Evolutionary conservation across 2,888 invertebrate species (phyloP), one percentile per base, ranked within the genome.

Genomic region (Epirrita christyi): DNA sequence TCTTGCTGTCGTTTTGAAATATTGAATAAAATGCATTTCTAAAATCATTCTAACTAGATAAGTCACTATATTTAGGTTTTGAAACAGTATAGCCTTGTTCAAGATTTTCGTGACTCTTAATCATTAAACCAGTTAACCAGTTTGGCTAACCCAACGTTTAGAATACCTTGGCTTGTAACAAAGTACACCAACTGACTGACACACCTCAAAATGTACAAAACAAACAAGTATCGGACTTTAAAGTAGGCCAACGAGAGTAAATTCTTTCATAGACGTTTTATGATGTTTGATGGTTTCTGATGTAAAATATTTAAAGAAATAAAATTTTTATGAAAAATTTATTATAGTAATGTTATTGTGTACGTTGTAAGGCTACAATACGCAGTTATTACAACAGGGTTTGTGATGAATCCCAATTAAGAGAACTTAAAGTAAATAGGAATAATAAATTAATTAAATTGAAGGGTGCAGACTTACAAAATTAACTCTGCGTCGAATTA

Each of bases 191-290:
- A n/a, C 21, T 4, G 4, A 46, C 42, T 11, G 43, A 46, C 54
- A 59, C 59, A 55, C 54, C 51, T 59, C 41, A 41, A 55, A 42
- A 47, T 51, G 34, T 47, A 36, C 14, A 53, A 49, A 52, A 49
- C 14, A 40, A 60, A 55, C 46, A 48, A 49, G 53, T 56, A 63
- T 58, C 52, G 49, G 49, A 42, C 49, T 53, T 59, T 58, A 28
- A 47, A 52, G 49, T 62, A 57, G 63, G 59, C 44, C 49, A 58
- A 27, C 32, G 27, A 49, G 40, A 32, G 40, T 45, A 13, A 49
- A 48, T 41, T 38, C 10, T 59, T 53, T 9, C 42, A 21, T 15
- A 28, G 28, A 42, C 10, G 10, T 21, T 43, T 49, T 34, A 14
- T 14, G 6, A 38, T 7, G 6, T 14, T 14, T 38, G 6, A 0